Percentiles rank a stretch among this genome's conserved stretches.
Evolutionary conservation across 2,888 invertebrate genomes (phyloP).

Genomic region (Saturnia pavonia): DNA sequence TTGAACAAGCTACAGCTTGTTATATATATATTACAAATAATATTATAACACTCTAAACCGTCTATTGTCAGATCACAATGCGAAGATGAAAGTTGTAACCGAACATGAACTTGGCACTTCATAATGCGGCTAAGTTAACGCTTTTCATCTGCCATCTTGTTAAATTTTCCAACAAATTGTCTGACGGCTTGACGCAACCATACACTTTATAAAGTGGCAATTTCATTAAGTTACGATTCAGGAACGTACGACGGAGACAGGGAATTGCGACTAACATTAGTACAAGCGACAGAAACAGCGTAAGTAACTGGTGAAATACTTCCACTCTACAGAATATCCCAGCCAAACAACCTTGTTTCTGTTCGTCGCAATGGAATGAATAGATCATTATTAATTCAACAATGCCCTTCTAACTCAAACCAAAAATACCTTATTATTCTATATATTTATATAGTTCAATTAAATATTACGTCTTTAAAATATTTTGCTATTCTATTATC

Average conservation of each 20-base stretch:
- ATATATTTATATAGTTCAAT: no score
- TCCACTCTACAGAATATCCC: no score
- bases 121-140: constrained; percentile 6
- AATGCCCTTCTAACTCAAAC: no score
- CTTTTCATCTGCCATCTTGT: constrained; percentile 4
- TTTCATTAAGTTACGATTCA: background rate
- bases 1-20: background rate
- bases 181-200: background rate
- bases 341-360: no score
- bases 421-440: no score
- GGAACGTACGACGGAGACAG: background rate
- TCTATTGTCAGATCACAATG: background rate
- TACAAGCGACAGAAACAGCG: background rate
- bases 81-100: background rate
- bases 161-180: constrained; percentile 6
- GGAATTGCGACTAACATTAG: background rate
- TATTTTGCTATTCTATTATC: no score
- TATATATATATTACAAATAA: background rate
- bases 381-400: no score
- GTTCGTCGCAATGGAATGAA: no score
- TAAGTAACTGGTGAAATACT: no score
- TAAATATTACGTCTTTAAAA: no score
- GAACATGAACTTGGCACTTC: constrained; percentile 8
- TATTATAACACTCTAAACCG: background rate
- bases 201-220: background rate